Evolutionary conservation across 2,113 vertebrate genomes (phyloP).

Genomic region (Oceanodroma tethys): DNA sequence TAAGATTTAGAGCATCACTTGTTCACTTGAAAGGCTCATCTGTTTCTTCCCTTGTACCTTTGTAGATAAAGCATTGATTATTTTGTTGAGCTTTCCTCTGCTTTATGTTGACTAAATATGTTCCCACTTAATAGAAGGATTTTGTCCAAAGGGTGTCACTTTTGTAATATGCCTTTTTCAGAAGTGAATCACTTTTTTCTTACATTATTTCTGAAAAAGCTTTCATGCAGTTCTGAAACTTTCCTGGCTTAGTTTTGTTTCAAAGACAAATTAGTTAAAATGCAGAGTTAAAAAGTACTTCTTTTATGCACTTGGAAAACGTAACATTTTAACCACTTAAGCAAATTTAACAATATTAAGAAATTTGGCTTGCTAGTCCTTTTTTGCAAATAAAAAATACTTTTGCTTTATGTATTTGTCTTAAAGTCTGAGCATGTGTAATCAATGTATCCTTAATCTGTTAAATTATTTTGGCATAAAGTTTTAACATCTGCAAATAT

Average conservation of each 20-base stretch:
- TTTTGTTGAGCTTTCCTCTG: not conserved
- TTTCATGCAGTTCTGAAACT: not conserved
- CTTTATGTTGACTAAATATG: not conserved
- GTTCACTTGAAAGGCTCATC: not conserved
- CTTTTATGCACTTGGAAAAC: not conserved
- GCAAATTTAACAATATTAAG: not conserved
- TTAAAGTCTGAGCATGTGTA: constrained; percentile 14
- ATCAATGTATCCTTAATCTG: constrained; percentile 26
- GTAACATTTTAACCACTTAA: not conserved
- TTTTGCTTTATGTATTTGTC: not conserved
- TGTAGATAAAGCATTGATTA: not conserved
- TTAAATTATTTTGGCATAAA: constrained; percentile 44
- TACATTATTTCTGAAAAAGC: not conserved
- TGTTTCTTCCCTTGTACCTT: not conserved
- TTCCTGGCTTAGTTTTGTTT: not conserved
- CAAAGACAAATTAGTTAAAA: not conserved
- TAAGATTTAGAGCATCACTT: not conserved
- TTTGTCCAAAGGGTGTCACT: constrained; percentile 21
- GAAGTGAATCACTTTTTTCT: not conserved
- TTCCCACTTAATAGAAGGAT: not conserved
- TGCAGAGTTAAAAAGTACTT: not conserved
- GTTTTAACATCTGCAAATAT: constrained; percentile 58
- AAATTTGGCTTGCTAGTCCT: not conserved
- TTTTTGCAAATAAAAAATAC: not conserved
- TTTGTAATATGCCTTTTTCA: not conserved